Evolutionary conservation across 2,113 vertebrate species (phyloP).

Genomic region (Lepisosteus oculatus): DNA sequence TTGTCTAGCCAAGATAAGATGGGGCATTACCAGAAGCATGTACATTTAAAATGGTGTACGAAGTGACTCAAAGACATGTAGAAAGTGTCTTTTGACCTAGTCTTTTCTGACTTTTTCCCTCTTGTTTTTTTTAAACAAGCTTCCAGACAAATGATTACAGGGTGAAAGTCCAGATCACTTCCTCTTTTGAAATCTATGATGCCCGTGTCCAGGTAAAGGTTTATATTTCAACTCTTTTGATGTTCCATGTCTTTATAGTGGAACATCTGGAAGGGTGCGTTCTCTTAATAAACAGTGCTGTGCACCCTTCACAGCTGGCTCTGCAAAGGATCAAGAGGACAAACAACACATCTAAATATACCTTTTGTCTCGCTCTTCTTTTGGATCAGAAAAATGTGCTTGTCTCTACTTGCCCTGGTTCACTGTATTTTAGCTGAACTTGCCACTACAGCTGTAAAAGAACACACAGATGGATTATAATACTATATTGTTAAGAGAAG

Average conservation of each 20-base stretch:
- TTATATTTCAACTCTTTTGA: constrained; percentile 52
- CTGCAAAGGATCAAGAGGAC: constrained; percentile 47
- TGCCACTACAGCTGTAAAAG: background rate
- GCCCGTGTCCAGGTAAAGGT: constrained; percentile 46
- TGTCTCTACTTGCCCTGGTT: constrained; percentile 6
- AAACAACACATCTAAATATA: constrained; percentile 27
- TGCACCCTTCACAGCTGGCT: constrained; percentile 50
- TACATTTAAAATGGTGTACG: too few relatives aligned
- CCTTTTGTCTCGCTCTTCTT: constrained; percentile 31
- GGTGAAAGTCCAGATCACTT: constrained; percentile 40
- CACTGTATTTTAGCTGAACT: constrained; percentile 13
- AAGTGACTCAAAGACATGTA: background rate
- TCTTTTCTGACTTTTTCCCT: constrained; percentile 10
- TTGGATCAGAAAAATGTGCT: background rate
- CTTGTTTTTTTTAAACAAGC: constrained; percentile 23
- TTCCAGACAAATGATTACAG: constrained; percentile 60
- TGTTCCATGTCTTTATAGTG: constrained; percentile 46
- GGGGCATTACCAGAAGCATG: too few relatives aligned
- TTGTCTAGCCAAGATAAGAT: too few relatives aligned
- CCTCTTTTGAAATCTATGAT: constrained; percentile 60
- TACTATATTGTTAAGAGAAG: constrained; percentile 23
- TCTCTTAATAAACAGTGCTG: constrained; percentile 24
- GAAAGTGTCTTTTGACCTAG: constrained; percentile 25
- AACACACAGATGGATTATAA: constrained; percentile 25
- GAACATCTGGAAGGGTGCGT: constrained; percentile 60